These are phyloP conservation scores for Sebastiscus tertius DNA, from an alignment of 2,797 vertebrate genomes.

Conservation along the genomic window DNA sequence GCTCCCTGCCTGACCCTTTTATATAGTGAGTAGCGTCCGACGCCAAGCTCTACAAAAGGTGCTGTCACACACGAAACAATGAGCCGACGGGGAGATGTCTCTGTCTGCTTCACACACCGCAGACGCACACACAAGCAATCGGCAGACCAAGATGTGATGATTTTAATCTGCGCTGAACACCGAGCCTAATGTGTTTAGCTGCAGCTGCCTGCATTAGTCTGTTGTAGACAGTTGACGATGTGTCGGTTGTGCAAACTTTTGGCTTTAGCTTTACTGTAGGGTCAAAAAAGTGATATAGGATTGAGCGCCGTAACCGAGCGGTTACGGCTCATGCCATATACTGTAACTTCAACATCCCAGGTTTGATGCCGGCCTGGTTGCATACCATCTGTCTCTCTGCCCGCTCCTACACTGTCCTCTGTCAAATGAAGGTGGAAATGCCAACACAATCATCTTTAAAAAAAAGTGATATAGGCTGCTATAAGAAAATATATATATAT, in stretches of 20 bases:
- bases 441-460: too few relatives aligned
- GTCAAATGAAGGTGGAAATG: neutral
- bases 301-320: neutral
- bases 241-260: constrained; percentile 1
- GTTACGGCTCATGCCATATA: neutral
- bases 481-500: neutral
- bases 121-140: neutral
- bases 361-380: neutral
- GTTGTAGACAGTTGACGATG: neutral
- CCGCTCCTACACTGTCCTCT: neutral
- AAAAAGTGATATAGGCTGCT: neutral
- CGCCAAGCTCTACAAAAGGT: constrained; percentile 69
- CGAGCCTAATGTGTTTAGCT: constrained; percentile 42
- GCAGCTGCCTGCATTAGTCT: constrained; percentile 41
- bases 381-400: neutral
- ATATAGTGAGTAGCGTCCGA: constrained; percentile 66
- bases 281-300: neutral
- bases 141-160: constrained; percentile 6
- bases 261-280: neutral
- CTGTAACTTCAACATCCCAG: neutral
- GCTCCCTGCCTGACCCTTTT: constrained; percentile 54
- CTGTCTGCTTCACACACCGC: constrained; percentile 50
- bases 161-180: constrained; percentile 49
- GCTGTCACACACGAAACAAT: constrained; percentile 60
- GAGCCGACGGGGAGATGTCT: constrained; percentile 65